These are phyloP conservation scores for Chaunax sp. DNA, from an alignment of 2,797 vertebrate species.

Conservation along the genomic window DNA sequence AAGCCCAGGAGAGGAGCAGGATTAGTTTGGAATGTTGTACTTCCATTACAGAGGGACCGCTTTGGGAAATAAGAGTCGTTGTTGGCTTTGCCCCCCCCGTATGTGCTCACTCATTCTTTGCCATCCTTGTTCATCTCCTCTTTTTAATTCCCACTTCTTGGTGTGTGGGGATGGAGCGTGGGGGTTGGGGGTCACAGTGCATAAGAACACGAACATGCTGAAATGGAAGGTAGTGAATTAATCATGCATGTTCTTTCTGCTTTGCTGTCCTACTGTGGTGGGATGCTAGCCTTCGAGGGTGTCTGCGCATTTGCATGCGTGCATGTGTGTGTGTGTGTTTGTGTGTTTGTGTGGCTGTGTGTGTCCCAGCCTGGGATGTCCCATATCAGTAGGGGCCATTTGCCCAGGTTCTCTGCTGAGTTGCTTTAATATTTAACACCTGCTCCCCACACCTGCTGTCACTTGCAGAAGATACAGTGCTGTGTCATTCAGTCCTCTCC, in stretches of 20 bases:
- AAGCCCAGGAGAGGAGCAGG: slow-evolving; percentile 58
- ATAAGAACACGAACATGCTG: slow-evolving; percentile 69
- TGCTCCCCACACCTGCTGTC: slow-evolving; percentile 75
- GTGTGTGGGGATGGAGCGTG: slow-evolving; percentile 37
- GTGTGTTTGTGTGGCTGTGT: slow-evolving; percentile 15
- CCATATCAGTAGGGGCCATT: slow-evolving; percentile 74
- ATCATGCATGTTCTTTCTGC: slow-evolving; percentile 78
- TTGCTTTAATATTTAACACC: slow-evolving; percentile 77
- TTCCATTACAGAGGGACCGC: slow-evolving; percentile 64
- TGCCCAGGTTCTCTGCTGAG: slow-evolving; percentile 63
- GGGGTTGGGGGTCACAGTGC: slow-evolving; percentile 58
- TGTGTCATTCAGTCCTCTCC: slow-evolving; percentile 59
- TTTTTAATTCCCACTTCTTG: slow-evolving; percentile 36
- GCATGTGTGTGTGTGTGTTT: slow-evolving; percentile 28
- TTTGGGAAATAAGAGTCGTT: slow-evolving; percentile 68
- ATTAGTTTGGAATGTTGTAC: slow-evolving; percentile 70
- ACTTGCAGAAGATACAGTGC: slow-evolving; percentile 57
- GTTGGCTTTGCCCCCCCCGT: slow-evolving; percentile 52
- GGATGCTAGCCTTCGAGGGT: slow-evolving; percentile 50
- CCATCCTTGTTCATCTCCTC: slow-evolving; percentile 51
- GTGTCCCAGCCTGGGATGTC: slow-evolving; percentile 63
- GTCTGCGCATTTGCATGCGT: slow-evolving; percentile 39
- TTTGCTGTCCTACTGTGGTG: slow-evolving; percentile 60
- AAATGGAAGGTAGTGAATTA: slow-evolving; percentile 82
- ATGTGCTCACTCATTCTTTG: slow-evolving; percentile 34